Evolutionary conservation across 1,140 invertebrate species (phyloP).

Genomic region (Phortica variegata): DNA sequence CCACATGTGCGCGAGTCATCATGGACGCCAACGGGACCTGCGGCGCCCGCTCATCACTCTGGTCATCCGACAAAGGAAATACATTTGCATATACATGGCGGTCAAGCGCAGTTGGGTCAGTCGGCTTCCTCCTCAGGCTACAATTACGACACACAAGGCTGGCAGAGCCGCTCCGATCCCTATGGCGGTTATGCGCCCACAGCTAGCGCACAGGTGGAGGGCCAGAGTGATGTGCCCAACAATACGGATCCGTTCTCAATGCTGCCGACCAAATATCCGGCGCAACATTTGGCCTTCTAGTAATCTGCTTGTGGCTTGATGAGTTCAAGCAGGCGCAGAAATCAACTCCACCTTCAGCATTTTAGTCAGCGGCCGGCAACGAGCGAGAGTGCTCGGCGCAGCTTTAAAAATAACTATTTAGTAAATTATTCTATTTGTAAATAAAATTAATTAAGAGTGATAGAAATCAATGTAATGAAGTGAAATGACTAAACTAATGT

Average conservation of each 20-base stretch:
- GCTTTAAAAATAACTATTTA: constrained; percentile 37
- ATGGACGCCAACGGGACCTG: constrained; percentile 28
- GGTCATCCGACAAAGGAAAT: constrained; percentile 48
- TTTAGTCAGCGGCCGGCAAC: constrained; percentile 38
- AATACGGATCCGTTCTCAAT: constrained; percentile 34
- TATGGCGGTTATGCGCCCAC: constrained; percentile 34
- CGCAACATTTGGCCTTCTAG: constrained; percentile 28
- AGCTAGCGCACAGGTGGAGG: constrained; percentile 5
- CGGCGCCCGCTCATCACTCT: constrained; percentile 1
- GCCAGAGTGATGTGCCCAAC: constrained; percentile 31
- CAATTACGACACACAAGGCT: constrained; percentile 32
- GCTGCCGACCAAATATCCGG: constrained; percentile 43
- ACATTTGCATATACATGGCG: constrained; percentile 50
- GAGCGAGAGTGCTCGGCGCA: constrained; percentile 24
- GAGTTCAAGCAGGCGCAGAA: constrained; percentile 21
- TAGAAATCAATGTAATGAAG: constrained; percentile 15
- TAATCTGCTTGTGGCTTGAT: too few relatives aligned
- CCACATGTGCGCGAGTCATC: constrained; percentile 31
- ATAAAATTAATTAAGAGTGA: constrained; percentile 18
- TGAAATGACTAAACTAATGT: not conserved
- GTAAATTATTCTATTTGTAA: constrained; percentile 40
- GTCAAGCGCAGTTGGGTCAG: constrained; percentile 30
- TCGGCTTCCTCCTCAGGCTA: constrained; percentile 15
- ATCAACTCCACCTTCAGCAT: constrained; percentile 32
- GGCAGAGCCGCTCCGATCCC: constrained; percentile 46